These are phyloP conservation scores for Ptilonorhynchus violaceus DNA, from an alignment of 2,113 vertebrate species.

Conservation along the genomic window DNA sequence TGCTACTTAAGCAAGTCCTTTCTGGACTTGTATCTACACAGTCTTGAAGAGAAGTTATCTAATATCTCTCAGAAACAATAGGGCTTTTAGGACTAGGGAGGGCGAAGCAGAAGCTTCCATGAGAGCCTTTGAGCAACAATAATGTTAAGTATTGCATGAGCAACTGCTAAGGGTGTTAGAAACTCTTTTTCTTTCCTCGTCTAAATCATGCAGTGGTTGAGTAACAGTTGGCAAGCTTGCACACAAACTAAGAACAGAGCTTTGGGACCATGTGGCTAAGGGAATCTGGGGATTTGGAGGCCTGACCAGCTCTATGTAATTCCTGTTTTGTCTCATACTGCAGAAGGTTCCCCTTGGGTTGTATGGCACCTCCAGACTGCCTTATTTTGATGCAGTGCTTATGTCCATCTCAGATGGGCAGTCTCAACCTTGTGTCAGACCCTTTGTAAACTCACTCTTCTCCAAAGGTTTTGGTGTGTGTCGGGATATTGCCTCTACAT, in stretches of 20 bases:
- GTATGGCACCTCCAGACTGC: neutral
- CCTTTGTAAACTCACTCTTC: neutral
- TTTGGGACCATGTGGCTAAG: neutral
- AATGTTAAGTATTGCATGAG: neutral
- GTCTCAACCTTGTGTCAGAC: neutral
- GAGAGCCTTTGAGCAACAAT: neutral
- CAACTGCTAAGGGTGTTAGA: neutral
- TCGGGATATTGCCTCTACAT: accelerated
- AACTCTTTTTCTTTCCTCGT: neutral
- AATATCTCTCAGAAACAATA: neutral
- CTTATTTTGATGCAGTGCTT: neutral
- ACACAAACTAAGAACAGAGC: neutral
- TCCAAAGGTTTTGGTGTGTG: neutral
- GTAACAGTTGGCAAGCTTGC: neutral
- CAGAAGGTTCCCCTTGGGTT: neutral
- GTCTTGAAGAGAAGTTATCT: neutral
- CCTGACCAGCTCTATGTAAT: neutral
- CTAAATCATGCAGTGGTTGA: neutral
- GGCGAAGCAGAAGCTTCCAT: neutral
- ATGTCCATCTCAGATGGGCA: neutral
- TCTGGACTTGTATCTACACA: neutral
- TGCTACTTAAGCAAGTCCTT: neutral
- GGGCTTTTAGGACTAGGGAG: neutral
- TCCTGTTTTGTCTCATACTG: neutral
- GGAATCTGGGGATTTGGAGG: neutral